These are phyloP conservation scores for Pollenia amentaria DNA, from an alignment of 2,888 invertebrate species.

Conservation along the genomic window DNA sequence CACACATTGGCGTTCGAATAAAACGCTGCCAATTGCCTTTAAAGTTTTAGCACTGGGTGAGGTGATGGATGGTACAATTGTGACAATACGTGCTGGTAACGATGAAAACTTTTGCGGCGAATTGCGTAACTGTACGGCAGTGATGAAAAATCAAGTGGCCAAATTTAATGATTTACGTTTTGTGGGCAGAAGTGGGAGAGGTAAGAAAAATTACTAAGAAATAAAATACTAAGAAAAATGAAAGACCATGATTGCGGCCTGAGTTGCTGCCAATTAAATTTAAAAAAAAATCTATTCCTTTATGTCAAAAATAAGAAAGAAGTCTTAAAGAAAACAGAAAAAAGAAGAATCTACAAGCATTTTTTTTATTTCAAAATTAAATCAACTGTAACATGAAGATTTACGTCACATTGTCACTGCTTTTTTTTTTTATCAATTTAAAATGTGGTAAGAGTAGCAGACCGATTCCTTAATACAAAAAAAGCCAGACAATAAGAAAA, in stretches of 20 bases:
- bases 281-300: conserved; percentile 9
- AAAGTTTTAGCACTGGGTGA: conserved; percentile 97
- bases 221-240: conserved; percentile 9
- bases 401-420: conserved; percentile 78
- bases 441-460: conserved; percentile 18
- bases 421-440: conserved; percentile 40
- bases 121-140: conserved; percentile 95
- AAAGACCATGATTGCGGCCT: conserved; percentile 63
- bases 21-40: conserved; percentile 97
- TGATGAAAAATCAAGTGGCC: conserved; percentile 98
- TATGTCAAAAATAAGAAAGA: conserved; percentile 55
- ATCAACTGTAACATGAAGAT: conserved; percentile 66
- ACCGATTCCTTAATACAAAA: neutral
- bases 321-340: conserved; percentile 51
- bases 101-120: conserved; percentile 99
- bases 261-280: conserved; percentile 73
- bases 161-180: conserved; percentile 99
- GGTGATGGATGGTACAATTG: conserved; percentile 96
- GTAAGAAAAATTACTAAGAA: conserved; percentile 86
- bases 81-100: conserved; percentile 97
- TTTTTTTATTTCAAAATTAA: conserved; percentile 54
- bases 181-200: conserved; percentile 98
- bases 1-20: conserved; percentile 98
- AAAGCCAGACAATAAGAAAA: neutral
- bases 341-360: neutral